Evolutionary conservation across 2,888 invertebrate genomes (phyloP), one percentile per base, ranked within the genome.

Genomic region (Labia minor): DNA sequence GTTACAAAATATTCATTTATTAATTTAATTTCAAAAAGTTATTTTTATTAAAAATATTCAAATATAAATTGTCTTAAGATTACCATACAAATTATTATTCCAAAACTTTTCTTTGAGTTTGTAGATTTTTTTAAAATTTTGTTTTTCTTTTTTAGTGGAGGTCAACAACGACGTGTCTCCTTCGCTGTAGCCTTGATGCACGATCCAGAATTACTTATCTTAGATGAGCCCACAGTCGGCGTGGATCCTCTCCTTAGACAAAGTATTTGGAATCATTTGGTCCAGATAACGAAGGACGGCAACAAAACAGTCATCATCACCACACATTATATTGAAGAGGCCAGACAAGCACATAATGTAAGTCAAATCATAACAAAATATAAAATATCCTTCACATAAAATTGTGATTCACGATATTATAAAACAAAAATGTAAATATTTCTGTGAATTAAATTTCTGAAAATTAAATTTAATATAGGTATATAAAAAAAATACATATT

Each of bases 301-400:
- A 88, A 90, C 77, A 95, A 92, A 78, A 95, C 95, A 19, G 95
- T 95, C 72, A 93, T 91, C 72, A 90, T 91, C 70, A 92, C 91
- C 71, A 91, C 95, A 75, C 92, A 96, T 85, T 96, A 96, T 75
- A 95, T 95, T 69, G 95, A 96, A 78, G 95, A 96, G 80, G 95
- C 95, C 19, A 80, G 92, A 72, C 92, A 92, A 80, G 93, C 93
- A 69, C 90, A 92, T 76, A 85, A 89, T 76, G 92, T 93, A 78
- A 85, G 85, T 72, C 37, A 26, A 26, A n/a, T n/a, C n/a, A n/a
- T n/a, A n/a, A n/a, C n/a, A n/a, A n/a, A n/a, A n/a, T 19, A 65
- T 14, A 65, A 61, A 16, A 16, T 65, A 19, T 1, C 10, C 19
- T 11, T 19, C 11, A 62, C 18, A n/a, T n/a, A n/a, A n/a, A n/a